phyloP scores from a whole-genome alignment of 2,888 invertebrate genomes.

The Drosophila meridionalis region DNA sequence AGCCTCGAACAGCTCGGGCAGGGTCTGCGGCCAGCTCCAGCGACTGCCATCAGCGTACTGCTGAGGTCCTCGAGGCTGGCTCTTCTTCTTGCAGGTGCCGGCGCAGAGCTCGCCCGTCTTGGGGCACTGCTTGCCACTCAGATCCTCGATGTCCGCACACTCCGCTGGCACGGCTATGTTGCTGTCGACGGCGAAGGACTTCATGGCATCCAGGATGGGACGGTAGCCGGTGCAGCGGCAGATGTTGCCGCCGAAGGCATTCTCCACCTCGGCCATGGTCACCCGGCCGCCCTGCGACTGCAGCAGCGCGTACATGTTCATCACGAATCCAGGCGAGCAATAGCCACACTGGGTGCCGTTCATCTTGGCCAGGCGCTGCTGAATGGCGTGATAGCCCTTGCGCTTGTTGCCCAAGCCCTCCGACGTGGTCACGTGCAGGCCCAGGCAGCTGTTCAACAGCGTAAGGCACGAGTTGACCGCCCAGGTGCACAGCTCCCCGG shows the following conservation, averaged over 20 bases:
- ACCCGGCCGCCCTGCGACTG: slow-evolving; percentile 86
- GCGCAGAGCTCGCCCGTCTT: slow-evolving; percentile 83
- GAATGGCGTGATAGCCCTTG: slow-evolving; percentile 90
- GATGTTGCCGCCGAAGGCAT: slow-evolving; percentile 91
- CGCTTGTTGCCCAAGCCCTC: slow-evolving; percentile 90
- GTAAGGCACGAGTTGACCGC: slow-evolving; percentile 90
- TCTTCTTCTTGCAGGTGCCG: slow-evolving; percentile 76
- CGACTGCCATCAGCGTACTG: slow-evolving; percentile 71
- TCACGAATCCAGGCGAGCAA: slow-evolving; percentile 92
- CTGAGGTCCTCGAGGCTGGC: slow-evolving; percentile 32
- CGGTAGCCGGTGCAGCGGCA: slow-evolving; percentile 93
- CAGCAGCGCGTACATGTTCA: slow-evolving; percentile 88
- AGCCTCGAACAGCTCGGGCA: slow-evolving; percentile 66
- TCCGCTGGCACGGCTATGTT: slow-evolving; percentile 84
- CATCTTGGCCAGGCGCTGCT: slow-evolving; percentile 87
- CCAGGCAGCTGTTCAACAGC: slow-evolving; percentile 88
- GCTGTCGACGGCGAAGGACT: slow-evolving; percentile 89
- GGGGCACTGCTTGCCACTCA: slow-evolving; percentile 84
- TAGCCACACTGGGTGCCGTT: slow-evolving; percentile 91
- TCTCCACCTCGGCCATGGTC: slow-evolving; percentile 89
- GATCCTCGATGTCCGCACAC: slow-evolving; percentile 85
- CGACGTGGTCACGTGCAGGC: slow-evolving; percentile 89
- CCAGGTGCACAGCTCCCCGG: slow-evolving; percentile 85
- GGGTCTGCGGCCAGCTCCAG: slow-evolving; percentile 79
- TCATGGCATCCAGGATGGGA: slow-evolving; percentile 92